These are phyloP conservation scores for Datnioides undecimradiatus DNA, from an alignment of 2,113 vertebrate species.

Conservation along the genomic window DNA sequence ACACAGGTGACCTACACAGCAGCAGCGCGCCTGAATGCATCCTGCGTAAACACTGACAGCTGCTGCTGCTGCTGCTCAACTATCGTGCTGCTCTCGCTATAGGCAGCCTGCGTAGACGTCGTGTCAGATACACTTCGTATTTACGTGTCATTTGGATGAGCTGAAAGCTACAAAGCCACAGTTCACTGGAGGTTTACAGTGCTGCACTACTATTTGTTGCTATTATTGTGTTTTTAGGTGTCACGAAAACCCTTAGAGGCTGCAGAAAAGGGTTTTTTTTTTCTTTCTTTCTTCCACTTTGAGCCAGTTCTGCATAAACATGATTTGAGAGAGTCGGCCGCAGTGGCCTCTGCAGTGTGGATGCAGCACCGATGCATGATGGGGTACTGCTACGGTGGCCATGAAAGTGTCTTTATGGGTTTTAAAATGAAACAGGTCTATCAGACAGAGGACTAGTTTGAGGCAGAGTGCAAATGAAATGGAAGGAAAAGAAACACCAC, in stretches of 20 bases:
- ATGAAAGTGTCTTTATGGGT: constrained; percentile 32
- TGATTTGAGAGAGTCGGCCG: constrained; percentile 15
- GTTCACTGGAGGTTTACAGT: not conserved
- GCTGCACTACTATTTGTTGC: not conserved
- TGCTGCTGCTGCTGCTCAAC: not conserved
- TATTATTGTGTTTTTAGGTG: not conserved
- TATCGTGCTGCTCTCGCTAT: not conserved
- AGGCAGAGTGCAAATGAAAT: constrained; percentile 32
- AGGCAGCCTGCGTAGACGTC: not conserved
- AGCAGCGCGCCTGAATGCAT: not conserved
- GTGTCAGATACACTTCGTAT: not conserved
- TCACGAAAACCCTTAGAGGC: not conserved
- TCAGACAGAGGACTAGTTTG: constrained; percentile 27
- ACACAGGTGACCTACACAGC: not conserved
- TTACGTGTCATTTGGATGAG: not conserved
- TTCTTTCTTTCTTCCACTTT: not conserved
- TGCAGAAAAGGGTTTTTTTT: not conserved
- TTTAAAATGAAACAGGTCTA: constrained; percentile 46
- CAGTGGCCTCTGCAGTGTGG: constrained; percentile 14
- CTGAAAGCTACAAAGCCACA: not conserved
- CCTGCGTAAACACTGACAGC: not conserved
- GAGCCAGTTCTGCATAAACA: constrained; percentile 22
- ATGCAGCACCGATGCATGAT: constrained; percentile 12
- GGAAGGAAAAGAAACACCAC: constrained; percentile 7
- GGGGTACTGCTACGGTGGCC: constrained; percentile 2